phyloP scores from a whole-genome alignment of 1,140 invertebrate species.

The Eurosta solidaginis region DNA sequence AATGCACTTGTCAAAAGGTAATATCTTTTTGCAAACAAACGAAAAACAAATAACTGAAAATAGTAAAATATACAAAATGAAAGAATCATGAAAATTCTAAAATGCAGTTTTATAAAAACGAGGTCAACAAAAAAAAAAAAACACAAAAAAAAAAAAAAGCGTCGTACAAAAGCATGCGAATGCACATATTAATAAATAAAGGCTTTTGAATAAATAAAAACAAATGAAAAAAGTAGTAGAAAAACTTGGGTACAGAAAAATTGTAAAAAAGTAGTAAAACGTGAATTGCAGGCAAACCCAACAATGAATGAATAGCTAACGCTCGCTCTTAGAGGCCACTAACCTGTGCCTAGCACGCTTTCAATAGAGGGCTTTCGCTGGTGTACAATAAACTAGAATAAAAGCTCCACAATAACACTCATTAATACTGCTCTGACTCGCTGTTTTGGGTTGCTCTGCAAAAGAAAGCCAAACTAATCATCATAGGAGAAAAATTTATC shows the following conservation, averaged over 20 bases:
- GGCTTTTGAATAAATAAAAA: neutral
- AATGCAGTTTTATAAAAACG: slow-evolving; percentile 24
- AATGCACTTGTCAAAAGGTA: slow-evolving; percentile 16
- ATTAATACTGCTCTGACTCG: too few relatives aligned
- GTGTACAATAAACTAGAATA: too few relatives aligned
- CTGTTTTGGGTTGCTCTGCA: too few relatives aligned
- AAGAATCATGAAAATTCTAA: neutral
- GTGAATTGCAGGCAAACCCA: neutral
- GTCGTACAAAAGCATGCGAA: neutral
- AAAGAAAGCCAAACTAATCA: too few relatives aligned
- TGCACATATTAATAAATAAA: neutral
- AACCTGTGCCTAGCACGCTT: neutral
- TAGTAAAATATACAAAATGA: neutral
- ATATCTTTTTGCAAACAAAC: neutral
- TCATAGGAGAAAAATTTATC: too few relatives aligned
- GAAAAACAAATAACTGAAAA: neutral
- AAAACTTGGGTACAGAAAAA: neutral
- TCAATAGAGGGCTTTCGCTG: neutral
- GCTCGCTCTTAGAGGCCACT: slow-evolving; percentile 4
- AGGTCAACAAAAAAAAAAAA: neutral
- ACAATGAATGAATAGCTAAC: too few relatives aligned
- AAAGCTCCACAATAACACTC: too few relatives aligned
- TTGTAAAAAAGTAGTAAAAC: neutral
- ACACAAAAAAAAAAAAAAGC: too few relatives aligned
- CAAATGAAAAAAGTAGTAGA: neutral